Percentiles rank a stretch among this genome's conserved stretches.
Conservation (phyloP, 1,140 invertebrate species). For the Steinernema feltiae region DNA sequence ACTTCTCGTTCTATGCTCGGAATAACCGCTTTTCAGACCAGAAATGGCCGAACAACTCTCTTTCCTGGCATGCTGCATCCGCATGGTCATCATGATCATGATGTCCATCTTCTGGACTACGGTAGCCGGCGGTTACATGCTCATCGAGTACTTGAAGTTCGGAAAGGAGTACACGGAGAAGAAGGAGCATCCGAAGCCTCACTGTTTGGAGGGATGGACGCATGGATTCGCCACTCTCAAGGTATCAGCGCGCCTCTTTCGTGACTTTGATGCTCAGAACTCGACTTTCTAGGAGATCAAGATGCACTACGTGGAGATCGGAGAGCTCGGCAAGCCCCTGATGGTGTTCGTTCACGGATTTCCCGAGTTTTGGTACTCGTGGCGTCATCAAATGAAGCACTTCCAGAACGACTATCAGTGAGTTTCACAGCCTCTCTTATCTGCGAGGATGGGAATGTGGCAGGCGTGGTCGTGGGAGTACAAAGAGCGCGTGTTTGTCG, state of each 20-base stretch:
- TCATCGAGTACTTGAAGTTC: constrained; percentile 20
- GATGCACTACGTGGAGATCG: constrained; percentile 60
- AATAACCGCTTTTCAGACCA: not conserved
- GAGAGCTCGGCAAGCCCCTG: constrained; percentile 56
- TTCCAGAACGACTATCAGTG: constrained; percentile 49
- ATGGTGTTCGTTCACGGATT: constrained; percentile 62
- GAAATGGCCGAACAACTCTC: not conserved
- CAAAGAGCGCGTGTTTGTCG: no score
- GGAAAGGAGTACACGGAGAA: constrained; percentile 14
- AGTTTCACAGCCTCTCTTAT: not conserved
- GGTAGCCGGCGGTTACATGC: not conserved
- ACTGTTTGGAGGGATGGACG: constrained; percentile 28
- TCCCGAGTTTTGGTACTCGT: constrained; percentile 62
- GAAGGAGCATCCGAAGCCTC: constrained; percentile 25
- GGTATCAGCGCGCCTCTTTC: not conserved
- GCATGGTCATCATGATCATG: constrained; percentile 7
- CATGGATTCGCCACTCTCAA: constrained; percentile 21
- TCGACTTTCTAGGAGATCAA: constrained; percentile 24
- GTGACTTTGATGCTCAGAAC: not conserved
- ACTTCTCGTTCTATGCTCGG: not conserved
- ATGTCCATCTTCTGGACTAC: constrained; percentile 20
- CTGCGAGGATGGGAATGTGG: not conserved
- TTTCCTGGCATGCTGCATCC: not conserved
- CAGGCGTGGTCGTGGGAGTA: no score
- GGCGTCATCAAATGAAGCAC: constrained; percentile 60